These are phyloP conservation scores for Teleopsis dalmanni DNA, from an alignment of 1,140 invertebrate species.

Conservation along the genomic window DNA sequence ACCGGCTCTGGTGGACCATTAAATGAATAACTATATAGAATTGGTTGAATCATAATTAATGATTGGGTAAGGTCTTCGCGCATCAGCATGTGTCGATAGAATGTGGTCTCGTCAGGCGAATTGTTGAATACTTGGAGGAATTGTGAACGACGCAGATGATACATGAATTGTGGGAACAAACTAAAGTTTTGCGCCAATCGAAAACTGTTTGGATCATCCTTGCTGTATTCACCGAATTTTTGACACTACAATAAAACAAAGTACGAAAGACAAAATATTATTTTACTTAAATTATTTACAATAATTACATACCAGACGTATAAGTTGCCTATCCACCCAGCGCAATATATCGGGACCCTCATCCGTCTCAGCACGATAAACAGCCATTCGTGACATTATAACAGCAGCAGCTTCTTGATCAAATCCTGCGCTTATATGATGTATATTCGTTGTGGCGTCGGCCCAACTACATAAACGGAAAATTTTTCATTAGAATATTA, in stretches of 20 bases:
- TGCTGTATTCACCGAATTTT: conserved; percentile 97
- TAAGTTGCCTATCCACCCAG: conserved; percentile 97
- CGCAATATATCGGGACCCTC: conserved; percentile 94
- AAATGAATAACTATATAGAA: conserved; percentile 97
- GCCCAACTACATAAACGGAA: conserved; percentile 58
- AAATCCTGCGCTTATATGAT: conserved; percentile 85
- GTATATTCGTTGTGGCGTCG: conserved; percentile 69
- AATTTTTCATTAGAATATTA: background rate
- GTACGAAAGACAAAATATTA: background rate
- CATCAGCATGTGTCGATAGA: conserved; percentile 96
- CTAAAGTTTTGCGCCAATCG: conserved; percentile 93
- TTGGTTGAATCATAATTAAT: conserved; percentile 99
- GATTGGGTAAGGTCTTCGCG: conserved; percentile 95
- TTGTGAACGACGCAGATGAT: conserved; percentile 94
- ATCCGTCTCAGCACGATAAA: conserved; percentile 91
- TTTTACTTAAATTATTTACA: background rate
- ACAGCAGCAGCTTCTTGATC: conserved; percentile 97
- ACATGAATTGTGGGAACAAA: conserved; percentile 99
- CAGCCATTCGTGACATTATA: conserved; percentile 92
- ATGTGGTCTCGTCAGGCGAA: conserved; percentile 99
- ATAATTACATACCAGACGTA: conserved; percentile 68
- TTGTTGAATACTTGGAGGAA: conserved; percentile 99
- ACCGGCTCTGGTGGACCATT: conserved; percentile 96
- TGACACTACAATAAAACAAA: conserved; percentile 70
- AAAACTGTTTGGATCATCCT: conserved; percentile 96